Conservation (phyloP, 2,113 vertebrate species). For the Amblyopsis rosae region DNA sequence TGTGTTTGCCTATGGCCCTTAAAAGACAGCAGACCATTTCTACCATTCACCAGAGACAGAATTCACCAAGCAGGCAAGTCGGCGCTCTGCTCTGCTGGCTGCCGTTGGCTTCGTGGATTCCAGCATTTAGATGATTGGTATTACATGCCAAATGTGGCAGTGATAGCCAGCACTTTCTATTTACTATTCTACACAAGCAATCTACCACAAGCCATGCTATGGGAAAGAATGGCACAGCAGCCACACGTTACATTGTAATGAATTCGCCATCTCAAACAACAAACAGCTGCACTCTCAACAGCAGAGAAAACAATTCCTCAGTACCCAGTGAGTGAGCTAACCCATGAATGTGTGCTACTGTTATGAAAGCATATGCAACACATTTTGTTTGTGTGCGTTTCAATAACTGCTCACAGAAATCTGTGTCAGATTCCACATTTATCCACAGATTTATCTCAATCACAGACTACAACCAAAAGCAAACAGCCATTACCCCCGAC, state of each 20-base stretch:
- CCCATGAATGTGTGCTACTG: neutral
- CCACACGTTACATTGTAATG: conserved; percentile 34
- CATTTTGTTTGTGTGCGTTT: conserved; percentile 8
- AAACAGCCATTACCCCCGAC: conserved; percentile 17
- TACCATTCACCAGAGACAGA: no score
- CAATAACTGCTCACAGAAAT: conserved; percentile 8
- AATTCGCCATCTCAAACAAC: conserved; percentile 32
- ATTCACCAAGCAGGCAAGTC: no score
- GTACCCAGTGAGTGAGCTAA: neutral
- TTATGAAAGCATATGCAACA: conserved; percentile 12
- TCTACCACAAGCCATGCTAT: conserved; percentile 11
- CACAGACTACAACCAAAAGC: conserved; percentile 13
- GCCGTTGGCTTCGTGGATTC: conserved; percentile 1
- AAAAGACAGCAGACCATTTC: no score
- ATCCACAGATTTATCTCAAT: conserved; percentile 13
- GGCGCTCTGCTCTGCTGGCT: no score
- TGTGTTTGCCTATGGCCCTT: no score
- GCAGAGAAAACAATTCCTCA: conserved; percentile 29
- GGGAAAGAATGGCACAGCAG: conserved; percentile 6
- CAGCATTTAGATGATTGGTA: conserved; percentile 22
- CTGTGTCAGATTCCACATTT: conserved; percentile 13
- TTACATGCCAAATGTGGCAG: conserved; percentile 28
- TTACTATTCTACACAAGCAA: neutral
- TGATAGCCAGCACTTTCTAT: conserved; percentile 25
- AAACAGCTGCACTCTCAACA: conserved; percentile 24